phyloP scores from a whole-genome alignment of 2,888 invertebrate genomes.

The Cecidostiba fungosa region DNA sequence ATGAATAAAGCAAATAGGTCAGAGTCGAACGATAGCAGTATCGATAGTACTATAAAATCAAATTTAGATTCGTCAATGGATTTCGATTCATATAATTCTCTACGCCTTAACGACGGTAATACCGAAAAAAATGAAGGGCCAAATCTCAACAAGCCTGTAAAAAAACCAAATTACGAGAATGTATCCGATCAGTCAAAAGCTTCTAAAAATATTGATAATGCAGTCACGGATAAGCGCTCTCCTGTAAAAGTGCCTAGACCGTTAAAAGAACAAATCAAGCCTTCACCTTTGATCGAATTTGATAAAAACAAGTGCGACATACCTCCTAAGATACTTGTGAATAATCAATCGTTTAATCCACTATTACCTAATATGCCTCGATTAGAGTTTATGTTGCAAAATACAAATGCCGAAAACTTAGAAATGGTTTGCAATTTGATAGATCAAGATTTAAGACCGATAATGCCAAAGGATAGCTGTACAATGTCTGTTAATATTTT shows the following conservation, averaged over 20 bases:
- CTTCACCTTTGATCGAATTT: not conserved
- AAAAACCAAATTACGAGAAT: not conserved
- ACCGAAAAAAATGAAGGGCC: not conserved
- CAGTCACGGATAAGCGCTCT: not conserved
- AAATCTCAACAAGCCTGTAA: not conserved
- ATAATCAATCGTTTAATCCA: not conserved
- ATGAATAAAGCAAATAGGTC: conserved; percentile 66
- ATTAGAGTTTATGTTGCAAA: conserved; percentile 74
- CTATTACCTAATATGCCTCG: not conserved
- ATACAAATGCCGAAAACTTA: conserved; percentile 69
- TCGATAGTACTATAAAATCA: conserved; percentile 68
- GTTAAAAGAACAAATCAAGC: not conserved
- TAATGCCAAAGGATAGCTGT: conserved; percentile 89
- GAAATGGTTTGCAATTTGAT: conserved; percentile 86
- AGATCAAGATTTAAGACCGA: conserved; percentile 91
- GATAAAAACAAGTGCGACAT: not conserved
- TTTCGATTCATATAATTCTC: conserved; percentile 14
- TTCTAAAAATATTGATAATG: not conserved
- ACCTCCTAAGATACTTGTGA: not conserved
- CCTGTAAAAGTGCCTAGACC: too few relatives aligned
- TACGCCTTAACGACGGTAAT: not conserved
- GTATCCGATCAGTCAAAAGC: not conserved
- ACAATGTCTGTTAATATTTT: conserved; percentile 92
- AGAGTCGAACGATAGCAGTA: conserved; percentile 70
- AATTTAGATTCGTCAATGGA: conserved; percentile 18